phyloP scores from a whole-genome alignment of 2,888 invertebrate genomes.

The Boloria euphrosyne region DNA sequence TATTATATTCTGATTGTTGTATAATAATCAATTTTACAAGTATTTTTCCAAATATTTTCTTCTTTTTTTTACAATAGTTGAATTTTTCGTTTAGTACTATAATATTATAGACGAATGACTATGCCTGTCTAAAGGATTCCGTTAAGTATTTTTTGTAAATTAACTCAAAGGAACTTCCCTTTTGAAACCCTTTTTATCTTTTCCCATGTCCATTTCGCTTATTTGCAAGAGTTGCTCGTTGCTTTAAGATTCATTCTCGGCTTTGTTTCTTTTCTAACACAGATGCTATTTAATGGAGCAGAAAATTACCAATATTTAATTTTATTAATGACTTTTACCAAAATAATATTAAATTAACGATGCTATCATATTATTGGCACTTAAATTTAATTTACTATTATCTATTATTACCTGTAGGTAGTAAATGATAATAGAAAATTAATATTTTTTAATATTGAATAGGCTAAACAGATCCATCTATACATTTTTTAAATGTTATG shows the following conservation, averaged over 20 bases:
- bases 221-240: conserved; percentile 39
- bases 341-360: too few relatives aligned
- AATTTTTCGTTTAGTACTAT: not conserved
- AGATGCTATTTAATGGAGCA: conserved; percentile 23
- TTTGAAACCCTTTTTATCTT: conserved; percentile 43
- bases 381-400: too few relatives aligned
- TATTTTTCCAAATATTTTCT: not conserved
- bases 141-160: conserved; percentile 41
- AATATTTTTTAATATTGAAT: too few relatives aligned
- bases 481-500: too few relatives aligned
- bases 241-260: conserved; percentile 38
- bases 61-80: not conserved
- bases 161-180: conserved; percentile 42
- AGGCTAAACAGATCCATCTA: too few relatives aligned
- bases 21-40: too few relatives aligned
- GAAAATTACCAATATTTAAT: conserved; percentile 12
- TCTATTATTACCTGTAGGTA: too few relatives aligned
- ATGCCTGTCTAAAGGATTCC: conserved; percentile 46
- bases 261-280: conserved; percentile 33
- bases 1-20: too few relatives aligned
- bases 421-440: too few relatives aligned
- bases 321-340: not conserved
- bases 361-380: too few relatives aligned
- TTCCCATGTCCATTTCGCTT: conserved; percentile 41
- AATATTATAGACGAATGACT: conserved; percentile 36